Base-by-base conservation (phyloP, 2,888 invertebrate species). In the Apamea sordens region DNA sequence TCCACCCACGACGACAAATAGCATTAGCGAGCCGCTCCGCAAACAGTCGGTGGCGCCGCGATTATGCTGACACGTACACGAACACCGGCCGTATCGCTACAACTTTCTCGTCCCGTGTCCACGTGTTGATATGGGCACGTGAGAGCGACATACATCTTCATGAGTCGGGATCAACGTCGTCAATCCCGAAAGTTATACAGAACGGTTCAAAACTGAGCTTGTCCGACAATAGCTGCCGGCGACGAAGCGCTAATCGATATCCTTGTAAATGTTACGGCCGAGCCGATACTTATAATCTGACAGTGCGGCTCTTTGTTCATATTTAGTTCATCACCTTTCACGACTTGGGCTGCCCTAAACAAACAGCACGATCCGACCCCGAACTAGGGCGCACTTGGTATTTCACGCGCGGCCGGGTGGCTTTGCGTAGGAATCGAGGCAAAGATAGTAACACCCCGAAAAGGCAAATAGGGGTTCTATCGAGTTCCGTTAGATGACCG, bases 321-420 rank as follows among this genome's bases (percentile, higher is more conserved):
- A 94, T 95, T 95, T 93, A 94, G 94, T 93, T 92, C 94, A 93
- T 94, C 94, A 95, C 95, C 94, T 95, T 94, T 93, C 92, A 92
- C 91, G 92, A 92, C 90, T 92, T 90, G 90, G 90, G 92, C 89
- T 92, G 93, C 91, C 96, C 96, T 97, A 96, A 97, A 96, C 96
- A 96, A 96, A 96, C 95, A 95, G 91, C 92, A 93, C 91, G 95
- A 95, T 94, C 95, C 95, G 94, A 94, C 93, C 93, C 93, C 94
- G 95, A 97, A 97, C 95, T 95, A 93, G 95, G 97, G 94, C 97
- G 95, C 94, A 95, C 94, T 97, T 97, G 95, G 96, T 96, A 96
- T 97, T 96, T 95, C 95, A 95, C 95, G 95, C 95, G 95, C 95
- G 95, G 93, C 93, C 92, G 94, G 93, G 92, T 92, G 93, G 94